Evolutionary conservation across 2,113 vertebrate genomes (phyloP), one percentile per base, ranked within the genome.

Genomic region (Entosphenus tridentatus): DNA sequence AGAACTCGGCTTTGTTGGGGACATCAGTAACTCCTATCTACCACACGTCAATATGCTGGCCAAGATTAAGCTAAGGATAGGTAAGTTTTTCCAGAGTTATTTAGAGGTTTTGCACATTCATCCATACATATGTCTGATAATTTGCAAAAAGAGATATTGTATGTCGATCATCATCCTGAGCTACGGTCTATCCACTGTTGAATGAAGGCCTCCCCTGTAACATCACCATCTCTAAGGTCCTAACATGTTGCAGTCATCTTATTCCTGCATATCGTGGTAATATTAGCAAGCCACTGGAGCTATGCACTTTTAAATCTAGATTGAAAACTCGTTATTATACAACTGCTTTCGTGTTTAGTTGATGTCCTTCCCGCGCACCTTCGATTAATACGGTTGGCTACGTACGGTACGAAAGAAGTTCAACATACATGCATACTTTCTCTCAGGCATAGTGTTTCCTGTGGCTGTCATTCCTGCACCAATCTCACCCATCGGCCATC

Each of bases 1-100:
- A 74, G 59, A 68, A 72, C 80, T 84, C 68, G 87, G 86, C 69
- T 80, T 86, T 76, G 74, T 21, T 69, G 72, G 87, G 73, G 73
- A 76, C 71, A 70, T 78, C 55, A 84, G 73, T 73, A 96, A 96
- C 73, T 80, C 86, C 69, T 95, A 87, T 72, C 77, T 89, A 67
- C 87, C 87, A 69, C 82, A 86, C 67, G 72, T 87, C 58, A 78
- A 76, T 70, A 71, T 90, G 57, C 73, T 96, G 75, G 80, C 84
- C 62, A 82, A 82, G 77, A 77, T 80, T 69, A 86, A 82, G 76
- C 76, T 87, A 75, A 80, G 76, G 77, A 83, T 91, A 2, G 86
- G 88, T 92, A 83, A 82, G 82, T 9, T n/a, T 65, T 55, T 11
- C 55, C 57, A 54, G 5, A 8, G 57, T 55, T 8, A 11, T 10